Conservation (phyloP, 2,888 invertebrate species). For the Masnerella sp. region DNA sequence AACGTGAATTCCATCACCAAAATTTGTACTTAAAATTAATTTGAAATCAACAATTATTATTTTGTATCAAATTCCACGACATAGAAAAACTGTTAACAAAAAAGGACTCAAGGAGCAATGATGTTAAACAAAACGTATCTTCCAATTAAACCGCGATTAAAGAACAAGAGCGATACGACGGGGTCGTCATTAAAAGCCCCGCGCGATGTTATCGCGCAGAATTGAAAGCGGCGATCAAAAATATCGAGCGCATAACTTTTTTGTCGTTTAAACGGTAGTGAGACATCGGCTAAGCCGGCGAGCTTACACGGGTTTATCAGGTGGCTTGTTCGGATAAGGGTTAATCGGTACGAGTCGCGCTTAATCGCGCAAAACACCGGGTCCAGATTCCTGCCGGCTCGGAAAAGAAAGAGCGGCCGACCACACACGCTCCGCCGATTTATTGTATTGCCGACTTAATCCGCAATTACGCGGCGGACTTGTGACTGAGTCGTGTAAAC, state of each 20-base stretch:
- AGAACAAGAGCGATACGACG: too few relatives aligned
- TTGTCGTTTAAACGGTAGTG: slow-evolving; percentile 50
- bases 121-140: too few relatives aligned
- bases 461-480: slow-evolving; percentile 65
- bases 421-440: slow-evolving; percentile 66
- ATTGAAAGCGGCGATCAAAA: slow-evolving; percentile 31
- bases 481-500: slow-evolving; percentile 67
- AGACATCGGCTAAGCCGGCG: slow-evolving; percentile 25
- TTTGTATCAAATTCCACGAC: too few relatives aligned
- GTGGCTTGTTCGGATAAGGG: slow-evolving; percentile 61
- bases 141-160: too few relatives aligned
- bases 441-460: slow-evolving; percentile 66
- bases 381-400: slow-evolving; percentile 50
- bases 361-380: slow-evolving; percentile 54
- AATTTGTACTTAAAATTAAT: too few relatives aligned
- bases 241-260: slow-evolving; percentile 38
- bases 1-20: too few relatives aligned
- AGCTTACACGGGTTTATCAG: slow-evolving; percentile 54
- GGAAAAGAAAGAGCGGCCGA: slow-evolving; percentile 59
- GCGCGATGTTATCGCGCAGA: slow-evolving; percentile 25
- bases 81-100: too few relatives aligned
- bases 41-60: too few relatives aligned
- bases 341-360: slow-evolving; percentile 58
- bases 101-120: too few relatives aligned
- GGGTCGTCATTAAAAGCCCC: too few relatives aligned